These are phyloP conservation scores for Drosophila ercepeae DNA, from an alignment of 1,140 invertebrate species.

Conservation along the genomic window DNA sequence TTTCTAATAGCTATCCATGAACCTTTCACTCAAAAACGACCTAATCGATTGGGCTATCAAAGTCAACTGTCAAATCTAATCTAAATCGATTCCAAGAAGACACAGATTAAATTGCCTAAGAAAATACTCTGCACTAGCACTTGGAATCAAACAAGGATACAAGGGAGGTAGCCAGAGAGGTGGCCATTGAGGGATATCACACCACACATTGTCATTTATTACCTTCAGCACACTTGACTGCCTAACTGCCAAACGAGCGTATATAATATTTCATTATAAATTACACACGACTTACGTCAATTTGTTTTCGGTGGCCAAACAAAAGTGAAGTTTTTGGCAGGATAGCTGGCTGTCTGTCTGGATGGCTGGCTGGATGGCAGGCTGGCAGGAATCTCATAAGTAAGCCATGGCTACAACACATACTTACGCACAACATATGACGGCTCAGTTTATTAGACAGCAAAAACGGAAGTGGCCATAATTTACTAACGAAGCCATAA, in stretches of 20 bases:
- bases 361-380: conserved; percentile 27
- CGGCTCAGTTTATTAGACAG: conserved; percentile 77
- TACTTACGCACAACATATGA: conserved; percentile 55
- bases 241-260: conserved; percentile 74
- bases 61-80: conserved; percentile 35
- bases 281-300: conserved; percentile 82
- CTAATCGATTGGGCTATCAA: conserved; percentile 41
- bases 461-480: conserved; percentile 79
- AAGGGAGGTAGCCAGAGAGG: not conserved
- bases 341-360: not conserved
- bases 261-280: conserved; percentile 82
- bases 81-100: conserved; percentile 15
- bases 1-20: not conserved
- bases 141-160: not conserved
- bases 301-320: conserved; percentile 72
- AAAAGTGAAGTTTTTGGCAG: conserved; percentile 60
- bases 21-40: not conserved
- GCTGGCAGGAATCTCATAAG: conserved; percentile 57
- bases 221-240: conserved; percentile 75
- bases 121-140: conserved; percentile 1
- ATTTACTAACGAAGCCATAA: conserved; percentile 80
- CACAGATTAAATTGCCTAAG: conserved; percentile 26
- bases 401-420: conserved; percentile 64
- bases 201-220: conserved; percentile 73
- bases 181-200: conserved; percentile 23